phyloP scores from a whole-genome alignment of 2,113 vertebrate species.

The Corythaixoides concolor region DNA sequence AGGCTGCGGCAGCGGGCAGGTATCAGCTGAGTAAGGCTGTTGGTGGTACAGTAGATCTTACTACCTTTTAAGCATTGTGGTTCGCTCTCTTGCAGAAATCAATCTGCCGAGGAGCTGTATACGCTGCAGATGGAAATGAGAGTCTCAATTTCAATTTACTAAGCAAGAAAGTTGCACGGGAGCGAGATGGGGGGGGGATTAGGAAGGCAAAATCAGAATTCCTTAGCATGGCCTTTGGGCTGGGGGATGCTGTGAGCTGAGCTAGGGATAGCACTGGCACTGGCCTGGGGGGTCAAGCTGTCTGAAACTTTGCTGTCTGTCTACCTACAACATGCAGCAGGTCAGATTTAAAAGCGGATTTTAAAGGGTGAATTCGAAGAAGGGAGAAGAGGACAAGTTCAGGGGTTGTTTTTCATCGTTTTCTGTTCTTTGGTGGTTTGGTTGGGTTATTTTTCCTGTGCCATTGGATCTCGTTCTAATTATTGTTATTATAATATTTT shows the following conservation, averaged over 20 bases:
- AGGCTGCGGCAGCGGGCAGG: not conserved
- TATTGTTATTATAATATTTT: not conserved
- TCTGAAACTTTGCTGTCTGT: not conserved
- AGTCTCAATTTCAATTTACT: conserved; percentile 28
- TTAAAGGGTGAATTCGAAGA: conserved; percentile 11
- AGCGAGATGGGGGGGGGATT: not conserved
- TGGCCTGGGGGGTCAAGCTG: not conserved
- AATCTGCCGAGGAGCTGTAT: not conserved
- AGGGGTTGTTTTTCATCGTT: not conserved
- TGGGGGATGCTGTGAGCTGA: not conserved
- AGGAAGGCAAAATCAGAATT: conserved; percentile 22
- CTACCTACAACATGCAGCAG: not conserved
- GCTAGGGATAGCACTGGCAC: conserved; percentile 1
- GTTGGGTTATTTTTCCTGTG: not conserved
- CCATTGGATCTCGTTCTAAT: not conserved
- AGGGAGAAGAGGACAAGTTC: not conserved
- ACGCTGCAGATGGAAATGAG: not conserved
- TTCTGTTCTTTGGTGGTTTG: not conserved
- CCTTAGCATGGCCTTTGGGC: conserved; percentile 3
- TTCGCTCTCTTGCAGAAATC: not conserved
- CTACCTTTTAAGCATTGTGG: not conserved
- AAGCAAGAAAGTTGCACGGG: not conserved
- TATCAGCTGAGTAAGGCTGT: not conserved
- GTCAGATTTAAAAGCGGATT: not conserved
- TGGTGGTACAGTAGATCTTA: not conserved